phyloP scores from a whole-genome alignment of 2,113 vertebrate genomes.

The Strix uralensis region DNA sequence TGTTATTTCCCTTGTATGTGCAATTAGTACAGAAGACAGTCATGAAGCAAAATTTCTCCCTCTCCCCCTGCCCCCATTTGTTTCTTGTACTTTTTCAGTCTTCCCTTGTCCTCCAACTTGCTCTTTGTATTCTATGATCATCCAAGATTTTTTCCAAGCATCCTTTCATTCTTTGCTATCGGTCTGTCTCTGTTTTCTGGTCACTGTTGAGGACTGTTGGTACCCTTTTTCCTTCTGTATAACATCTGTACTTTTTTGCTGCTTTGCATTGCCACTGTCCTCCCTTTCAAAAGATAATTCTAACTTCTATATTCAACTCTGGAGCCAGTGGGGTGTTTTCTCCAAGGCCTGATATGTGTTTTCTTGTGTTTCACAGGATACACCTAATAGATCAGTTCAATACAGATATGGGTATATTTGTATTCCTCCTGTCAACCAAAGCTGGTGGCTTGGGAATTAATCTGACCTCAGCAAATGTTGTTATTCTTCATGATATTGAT shows the following conservation, averaged over 20 bases:
- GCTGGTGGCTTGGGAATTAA: conserved; percentile 98
- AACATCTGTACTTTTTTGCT: not conserved
- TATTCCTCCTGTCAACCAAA: conserved; percentile 95
- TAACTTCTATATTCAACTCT: not conserved
- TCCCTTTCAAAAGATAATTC: not conserved
- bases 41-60: not conserved
- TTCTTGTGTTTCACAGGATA: conserved; percentile 79
- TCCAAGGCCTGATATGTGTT: not conserved
- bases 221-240: not conserved
- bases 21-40: not conserved
- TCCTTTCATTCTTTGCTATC: not conserved
- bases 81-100: not conserved
- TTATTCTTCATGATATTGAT: conserved; percentile 98
- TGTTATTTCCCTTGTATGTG: not conserved
- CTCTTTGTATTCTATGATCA: not conserved
- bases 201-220: not conserved
- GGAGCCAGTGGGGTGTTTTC: not conserved
- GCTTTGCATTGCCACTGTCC: not conserved
- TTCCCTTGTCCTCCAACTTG: not conserved
- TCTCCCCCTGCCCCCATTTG: rapidly evolving
- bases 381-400: conserved; percentile 94
- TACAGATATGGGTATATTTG: conserved; percentile 89
- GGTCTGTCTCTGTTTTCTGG: not conserved
- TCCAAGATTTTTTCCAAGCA: not conserved
- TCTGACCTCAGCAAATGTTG: conserved; percentile 92